A percentile compares a stretch with the other conserved stretches of the same genome.
These are phyloP conservation scores for Takifugu flavidus DNA, from an alignment of 2,113 vertebrate species.

Conservation along the genomic window DNA sequence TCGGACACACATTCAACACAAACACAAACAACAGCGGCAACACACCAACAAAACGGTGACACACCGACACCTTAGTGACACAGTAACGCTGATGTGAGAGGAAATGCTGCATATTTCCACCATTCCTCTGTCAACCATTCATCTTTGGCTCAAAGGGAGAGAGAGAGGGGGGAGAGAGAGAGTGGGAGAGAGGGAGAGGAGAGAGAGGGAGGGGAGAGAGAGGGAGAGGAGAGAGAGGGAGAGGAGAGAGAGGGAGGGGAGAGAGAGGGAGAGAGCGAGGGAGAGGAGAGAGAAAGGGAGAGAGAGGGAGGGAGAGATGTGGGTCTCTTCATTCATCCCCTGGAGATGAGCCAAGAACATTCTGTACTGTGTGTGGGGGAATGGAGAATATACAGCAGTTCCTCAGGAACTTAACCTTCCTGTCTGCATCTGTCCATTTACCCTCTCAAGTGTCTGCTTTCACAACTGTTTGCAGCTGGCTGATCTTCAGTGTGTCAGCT, in stretches of 20 bases:
- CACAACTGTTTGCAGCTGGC: neutral
- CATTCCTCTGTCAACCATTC: conserved; percentile 59
- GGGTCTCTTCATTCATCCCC: conserved; percentile 62
- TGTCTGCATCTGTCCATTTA: conserved; percentile 38
- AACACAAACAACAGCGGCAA: neutral
- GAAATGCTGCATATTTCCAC: conserved; percentile 47
- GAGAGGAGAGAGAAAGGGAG: conserved; percentile 22
- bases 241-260: conserved; percentile 6
- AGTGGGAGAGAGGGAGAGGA: conserved; percentile 13
- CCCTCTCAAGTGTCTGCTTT: conserved; percentile 20
- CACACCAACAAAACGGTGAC: neutral
- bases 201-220: conserved; percentile 16
- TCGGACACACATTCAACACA: no score
- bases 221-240: conserved; percentile 20
- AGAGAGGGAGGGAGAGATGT: conserved; percentile 16
- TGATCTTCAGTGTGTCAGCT: neutral
- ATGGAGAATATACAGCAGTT: conserved; percentile 72
- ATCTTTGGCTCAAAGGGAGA: conserved; percentile 36
- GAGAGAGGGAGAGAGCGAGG: neutral
- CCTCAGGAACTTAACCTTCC: conserved; percentile 68
- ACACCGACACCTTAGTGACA: conserved; percentile 14
- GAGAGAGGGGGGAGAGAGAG: conserved; percentile 18
- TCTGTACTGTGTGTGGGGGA: conserved; percentile 81
- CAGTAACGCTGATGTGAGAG: conserved; percentile 32
- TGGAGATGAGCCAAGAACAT: conserved; percentile 78